phyloP scores from a whole-genome alignment of 2,888 invertebrate genomes.

The Neria commutata region DNA sequence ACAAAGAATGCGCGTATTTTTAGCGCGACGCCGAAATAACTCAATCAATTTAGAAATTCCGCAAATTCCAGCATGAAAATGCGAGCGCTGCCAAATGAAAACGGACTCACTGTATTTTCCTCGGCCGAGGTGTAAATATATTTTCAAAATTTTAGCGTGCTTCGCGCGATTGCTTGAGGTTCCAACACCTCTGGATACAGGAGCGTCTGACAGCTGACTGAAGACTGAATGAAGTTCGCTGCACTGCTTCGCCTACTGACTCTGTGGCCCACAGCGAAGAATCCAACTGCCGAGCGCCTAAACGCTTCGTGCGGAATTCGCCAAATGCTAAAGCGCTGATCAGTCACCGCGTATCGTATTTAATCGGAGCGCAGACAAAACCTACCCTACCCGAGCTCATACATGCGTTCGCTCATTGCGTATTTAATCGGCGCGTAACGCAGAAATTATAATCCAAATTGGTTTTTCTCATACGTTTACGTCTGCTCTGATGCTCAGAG shows the following conservation, averaged over 20 bases:
- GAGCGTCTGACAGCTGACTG: background rate
- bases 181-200: background rate
- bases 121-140: no score
- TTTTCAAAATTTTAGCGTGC: background rate
- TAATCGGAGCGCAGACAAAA: no score
- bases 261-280: no score
- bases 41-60: constrained; percentile 42
- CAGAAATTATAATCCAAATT: background rate
- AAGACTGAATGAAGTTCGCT: no score
- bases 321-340: background rate
- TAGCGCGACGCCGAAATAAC: constrained; percentile 19
- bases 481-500: no score
- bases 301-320: background rate
- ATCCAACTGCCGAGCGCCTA: background rate
- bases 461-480: background rate
- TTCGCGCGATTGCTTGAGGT: background rate
- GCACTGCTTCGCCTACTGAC: no score
- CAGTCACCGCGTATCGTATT: no score
- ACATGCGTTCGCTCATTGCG: no score
- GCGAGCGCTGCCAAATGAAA: constrained; percentile 3
- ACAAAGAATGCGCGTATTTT: background rate
- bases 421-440: no score
- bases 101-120: no score
- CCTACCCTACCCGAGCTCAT: no score
- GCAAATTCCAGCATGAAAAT: constrained; percentile 42